Percentiles rank a stretch among this genome's conserved stretches.
phyloP scores from a whole-genome alignment of 2,113 vertebrate species.

The Machaerirhynchus nigripectus region DNA sequence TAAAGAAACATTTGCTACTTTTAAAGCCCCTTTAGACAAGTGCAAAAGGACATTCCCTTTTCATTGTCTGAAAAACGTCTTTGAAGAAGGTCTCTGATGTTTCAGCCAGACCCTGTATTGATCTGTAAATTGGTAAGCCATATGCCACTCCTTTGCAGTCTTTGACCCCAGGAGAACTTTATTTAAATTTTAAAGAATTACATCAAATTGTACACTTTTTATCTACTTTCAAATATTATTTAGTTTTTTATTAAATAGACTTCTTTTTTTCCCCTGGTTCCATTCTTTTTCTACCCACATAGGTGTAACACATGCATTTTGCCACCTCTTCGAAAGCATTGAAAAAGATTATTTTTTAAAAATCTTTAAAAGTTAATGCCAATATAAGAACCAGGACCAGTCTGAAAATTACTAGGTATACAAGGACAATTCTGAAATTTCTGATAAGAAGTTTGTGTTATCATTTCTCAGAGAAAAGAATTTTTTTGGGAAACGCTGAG shows the following conservation, averaged over 20 bases:
- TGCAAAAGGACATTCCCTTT: not conserved
- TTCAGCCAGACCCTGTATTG: not conserved
- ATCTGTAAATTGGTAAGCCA: not conserved
- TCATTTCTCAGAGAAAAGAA: not conserved
- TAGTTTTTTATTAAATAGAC: not conserved
- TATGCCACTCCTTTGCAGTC: not conserved
- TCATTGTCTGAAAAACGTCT: not conserved
- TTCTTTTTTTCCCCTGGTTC: not conserved
- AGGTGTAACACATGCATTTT: not conserved
- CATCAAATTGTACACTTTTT: not conserved
- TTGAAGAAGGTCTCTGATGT: not conserved
- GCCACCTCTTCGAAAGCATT: not conserved
- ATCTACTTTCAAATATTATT: not conserved
- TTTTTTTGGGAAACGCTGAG: not conserved
- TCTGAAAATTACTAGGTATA: not conserved
- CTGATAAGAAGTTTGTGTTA: not conserved
- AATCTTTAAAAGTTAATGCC: fast-evolving
- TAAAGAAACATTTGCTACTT: not conserved
- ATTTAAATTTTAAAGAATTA: not conserved
- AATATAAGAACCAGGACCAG: not conserved
- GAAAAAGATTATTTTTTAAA: not conserved
- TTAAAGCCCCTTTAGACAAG: not conserved
- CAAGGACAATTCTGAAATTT: not conserved
- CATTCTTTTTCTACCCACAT: not conserved
- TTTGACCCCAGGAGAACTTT: not conserved